These are phyloP conservation scores for Schrankia costaestrigalis DNA, from an alignment of 2,888 invertebrate genomes.

Conservation along the genomic window DNA sequence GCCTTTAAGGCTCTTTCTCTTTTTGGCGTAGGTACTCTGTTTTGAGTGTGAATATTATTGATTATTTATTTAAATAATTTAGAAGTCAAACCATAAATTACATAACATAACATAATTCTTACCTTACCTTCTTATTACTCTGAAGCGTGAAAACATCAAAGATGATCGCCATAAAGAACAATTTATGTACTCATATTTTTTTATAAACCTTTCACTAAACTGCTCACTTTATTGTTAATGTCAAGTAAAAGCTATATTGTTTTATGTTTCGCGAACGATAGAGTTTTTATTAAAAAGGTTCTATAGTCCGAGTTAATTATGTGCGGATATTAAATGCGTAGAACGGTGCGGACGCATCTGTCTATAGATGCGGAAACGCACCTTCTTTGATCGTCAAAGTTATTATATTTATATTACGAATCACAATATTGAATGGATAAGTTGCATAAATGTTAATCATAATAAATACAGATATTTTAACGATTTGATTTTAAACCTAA, in stretches of 20 bases:
- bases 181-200: slow-evolving; percentile 14
- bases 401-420: too few relatives aligned
- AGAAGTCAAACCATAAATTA: slow-evolving; percentile 11
- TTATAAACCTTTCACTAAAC: slow-evolving; percentile 33
- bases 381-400: too few relatives aligned
- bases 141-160: slow-evolving; percentile 13
- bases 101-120: slow-evolving; percentile 12
- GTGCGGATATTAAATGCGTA: slow-evolving; percentile 4
- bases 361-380: slow-evolving; percentile 1
- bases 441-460: too few relatives aligned
- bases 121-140: slow-evolving; percentile 14
- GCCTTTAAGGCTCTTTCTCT: too few relatives aligned
- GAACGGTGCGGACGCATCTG: neutral
- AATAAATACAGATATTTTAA: too few relatives aligned
- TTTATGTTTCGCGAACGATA: slow-evolving; percentile 13
- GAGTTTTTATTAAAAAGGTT: slow-evolving; percentile 13
- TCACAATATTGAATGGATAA: too few relatives aligned
- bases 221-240: slow-evolving; percentile 14
- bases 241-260: slow-evolving; percentile 24
- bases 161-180: slow-evolving; percentile 12
- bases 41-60: neutral
- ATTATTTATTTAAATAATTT: neutral
- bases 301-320: slow-evolving; percentile 11
- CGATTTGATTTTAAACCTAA: too few relatives aligned
- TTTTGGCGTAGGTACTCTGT: too few relatives aligned